phyloP scores from a whole-genome alignment of 2,113 vertebrate genomes.

The Egretta garzetta region DNA sequence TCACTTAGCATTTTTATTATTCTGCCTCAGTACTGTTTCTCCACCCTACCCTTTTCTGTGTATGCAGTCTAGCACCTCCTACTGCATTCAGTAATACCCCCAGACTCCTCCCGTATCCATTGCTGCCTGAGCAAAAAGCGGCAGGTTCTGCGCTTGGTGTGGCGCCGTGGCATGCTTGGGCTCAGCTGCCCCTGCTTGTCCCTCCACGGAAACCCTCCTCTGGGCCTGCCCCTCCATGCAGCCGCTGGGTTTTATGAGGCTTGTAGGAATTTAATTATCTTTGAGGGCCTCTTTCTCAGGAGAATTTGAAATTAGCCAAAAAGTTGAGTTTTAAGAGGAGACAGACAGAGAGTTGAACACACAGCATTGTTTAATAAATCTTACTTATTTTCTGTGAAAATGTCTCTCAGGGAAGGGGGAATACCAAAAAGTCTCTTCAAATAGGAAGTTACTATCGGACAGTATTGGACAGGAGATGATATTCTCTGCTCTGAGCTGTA shows the following conservation, averaged over 20 bases:
- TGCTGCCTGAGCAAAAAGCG: not conserved
- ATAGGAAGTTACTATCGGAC: not conserved
- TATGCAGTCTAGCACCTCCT: not conserved
- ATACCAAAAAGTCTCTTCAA: not conserved
- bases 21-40: not conserved
- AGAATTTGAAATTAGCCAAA: not conserved
- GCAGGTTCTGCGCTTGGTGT: not conserved
- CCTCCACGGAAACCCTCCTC: not conserved
- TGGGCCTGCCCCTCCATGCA: not conserved
- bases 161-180: accelerated
- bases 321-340: not conserved
- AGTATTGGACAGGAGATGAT: not conserved
- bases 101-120: accelerated
- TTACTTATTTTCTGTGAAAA: not conserved
- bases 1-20: not conserved
- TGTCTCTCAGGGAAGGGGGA: not conserved
- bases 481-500: not conserved
- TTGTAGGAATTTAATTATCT: not conserved
- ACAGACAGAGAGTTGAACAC: not conserved
- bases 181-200: not conserved
- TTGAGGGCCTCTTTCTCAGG: not conserved
- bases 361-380: not conserved
- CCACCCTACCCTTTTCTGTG: not conserved
- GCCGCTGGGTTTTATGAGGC: not conserved
- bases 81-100: not conserved